Evolutionary conservation across 2,113 vertebrate species (phyloP), one percentile per base, ranked within the genome.

Genomic region (Spea multiplicata): DNA sequence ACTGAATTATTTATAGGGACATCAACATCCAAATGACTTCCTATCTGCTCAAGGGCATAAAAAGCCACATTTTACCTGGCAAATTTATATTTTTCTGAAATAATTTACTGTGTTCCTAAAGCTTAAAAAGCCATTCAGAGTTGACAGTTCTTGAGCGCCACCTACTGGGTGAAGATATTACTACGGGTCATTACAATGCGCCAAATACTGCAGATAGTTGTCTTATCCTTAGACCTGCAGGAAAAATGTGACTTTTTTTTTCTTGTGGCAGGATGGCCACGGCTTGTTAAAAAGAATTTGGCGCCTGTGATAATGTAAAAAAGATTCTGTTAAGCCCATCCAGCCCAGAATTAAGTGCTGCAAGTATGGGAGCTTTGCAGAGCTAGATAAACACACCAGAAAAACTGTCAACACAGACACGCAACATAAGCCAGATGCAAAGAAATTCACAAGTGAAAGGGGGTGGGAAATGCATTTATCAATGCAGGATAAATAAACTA

Each of bases 101-200:
- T 45, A 44, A 73, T 79, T 72, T 73, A 66, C 59, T 66, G 55
- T 73, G 52, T 73, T 66, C 46, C 30, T 61, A 30, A 73, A 79
- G 53, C 44, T 47, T n/a, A 8, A 52, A 64, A 64, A 79, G 45
- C 75, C 47, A n/a, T 59, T n/a, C 44, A 52, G 6, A 59, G 84
- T 83, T 84, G 2, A 81, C 84, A 81, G 88, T 2, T 85, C 67
- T 81, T 86, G 88, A 86, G 89, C 90, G 88, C 89, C 90, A 89
- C 83, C 88, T 91, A 88, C 91, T 90, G 89, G 87, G 86, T 78
- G 76, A 85, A 83, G 80, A 83, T 83, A 75, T 86, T 82, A 90
- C 83, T 90, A 87, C 88, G 89, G 10, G 3, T 8, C 45, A 44
- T 48, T 46, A 16, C 12, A 6, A 16, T 70, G 5, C 50, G 49